Evolutionary conservation across 2,113 vertebrate species (phyloP).

Genomic region (Equus przewalskii): DNA sequence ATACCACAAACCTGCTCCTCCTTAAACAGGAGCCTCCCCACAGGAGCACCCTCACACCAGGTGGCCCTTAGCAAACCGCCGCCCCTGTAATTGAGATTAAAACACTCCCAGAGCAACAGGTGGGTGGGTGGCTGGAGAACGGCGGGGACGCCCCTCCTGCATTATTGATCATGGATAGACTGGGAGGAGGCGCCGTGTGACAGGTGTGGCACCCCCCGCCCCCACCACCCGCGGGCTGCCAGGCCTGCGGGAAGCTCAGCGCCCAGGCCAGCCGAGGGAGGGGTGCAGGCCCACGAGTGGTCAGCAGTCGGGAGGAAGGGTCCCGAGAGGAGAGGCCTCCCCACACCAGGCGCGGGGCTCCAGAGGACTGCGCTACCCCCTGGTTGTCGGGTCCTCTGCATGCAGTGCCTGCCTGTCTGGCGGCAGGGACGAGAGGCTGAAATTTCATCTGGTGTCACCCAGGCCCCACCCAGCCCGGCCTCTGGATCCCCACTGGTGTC

Average conservation of each 20-base stretch:
- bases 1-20: too few relatives aligned
- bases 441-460: neutral
- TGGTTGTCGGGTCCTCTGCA: rapidly evolving
- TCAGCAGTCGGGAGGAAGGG: too few relatives aligned
- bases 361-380: rapidly evolving
- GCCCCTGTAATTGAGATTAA: neutral
- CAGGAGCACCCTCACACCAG: rapidly evolving
- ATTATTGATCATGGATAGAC: slow-evolving; percentile 70
- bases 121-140: neutral
- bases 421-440: neutral
- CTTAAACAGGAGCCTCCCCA: too few relatives aligned
- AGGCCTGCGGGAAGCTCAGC: neutral
- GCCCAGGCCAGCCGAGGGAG: too few relatives aligned
- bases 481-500: rapidly evolving
- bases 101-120: neutral
- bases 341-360: neutral
- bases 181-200: neutral
- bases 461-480: neutral
- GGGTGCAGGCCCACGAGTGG: rapidly evolving
- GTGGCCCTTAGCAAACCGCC: neutral
- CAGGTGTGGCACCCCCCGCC: neutral
- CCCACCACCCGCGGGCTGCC: neutral
- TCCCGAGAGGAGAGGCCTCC: neutral
- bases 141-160: neutral
- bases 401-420: neutral